These are phyloP conservation scores for Flexamia atlantica DNA, from an alignment of 2,888 invertebrate species.

Conservation along the genomic window DNA sequence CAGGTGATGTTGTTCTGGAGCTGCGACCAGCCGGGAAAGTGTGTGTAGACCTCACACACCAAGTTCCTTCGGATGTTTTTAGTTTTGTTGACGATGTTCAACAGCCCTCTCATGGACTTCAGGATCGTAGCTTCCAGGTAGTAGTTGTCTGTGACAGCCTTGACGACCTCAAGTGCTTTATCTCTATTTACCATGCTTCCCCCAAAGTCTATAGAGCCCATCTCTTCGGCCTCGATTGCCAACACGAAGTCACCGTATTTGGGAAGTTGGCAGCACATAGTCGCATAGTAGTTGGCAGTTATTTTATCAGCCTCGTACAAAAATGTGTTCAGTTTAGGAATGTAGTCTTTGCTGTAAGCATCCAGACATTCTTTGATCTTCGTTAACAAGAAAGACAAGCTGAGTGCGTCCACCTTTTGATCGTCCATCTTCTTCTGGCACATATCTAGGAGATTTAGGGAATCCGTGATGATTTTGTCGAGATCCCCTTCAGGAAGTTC, in stretches of 20 bases:
- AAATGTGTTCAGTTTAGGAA: not conserved
- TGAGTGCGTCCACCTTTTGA: not conserved
- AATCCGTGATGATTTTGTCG: not conserved
- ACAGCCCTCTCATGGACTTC: not conserved
- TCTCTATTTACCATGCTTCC: not conserved
- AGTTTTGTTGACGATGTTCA: not conserved
- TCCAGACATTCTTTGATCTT: not conserved
- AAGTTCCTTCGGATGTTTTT: not conserved
- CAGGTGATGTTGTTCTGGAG: not conserved
- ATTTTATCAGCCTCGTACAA: not conserved
- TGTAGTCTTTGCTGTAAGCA: not conserved
- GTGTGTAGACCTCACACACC: not conserved
- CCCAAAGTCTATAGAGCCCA: not conserved
- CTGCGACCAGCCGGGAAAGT: not conserved
- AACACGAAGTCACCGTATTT: not conserved
- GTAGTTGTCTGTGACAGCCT: not conserved
- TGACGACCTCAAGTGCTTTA: not conserved
- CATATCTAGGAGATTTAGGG: not conserved
- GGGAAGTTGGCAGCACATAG: not conserved
- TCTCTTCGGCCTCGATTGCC: not conserved
- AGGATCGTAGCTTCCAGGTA: not conserved
- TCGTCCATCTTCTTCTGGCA: not conserved
- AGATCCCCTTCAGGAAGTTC: not conserved
- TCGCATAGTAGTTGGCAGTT: not conserved
- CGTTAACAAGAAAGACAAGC: not conserved